These are phyloP conservation scores for Sebastes elongatus DNA, from an alignment of 2,797 vertebrate genomes.

Conservation along the genomic window DNA sequence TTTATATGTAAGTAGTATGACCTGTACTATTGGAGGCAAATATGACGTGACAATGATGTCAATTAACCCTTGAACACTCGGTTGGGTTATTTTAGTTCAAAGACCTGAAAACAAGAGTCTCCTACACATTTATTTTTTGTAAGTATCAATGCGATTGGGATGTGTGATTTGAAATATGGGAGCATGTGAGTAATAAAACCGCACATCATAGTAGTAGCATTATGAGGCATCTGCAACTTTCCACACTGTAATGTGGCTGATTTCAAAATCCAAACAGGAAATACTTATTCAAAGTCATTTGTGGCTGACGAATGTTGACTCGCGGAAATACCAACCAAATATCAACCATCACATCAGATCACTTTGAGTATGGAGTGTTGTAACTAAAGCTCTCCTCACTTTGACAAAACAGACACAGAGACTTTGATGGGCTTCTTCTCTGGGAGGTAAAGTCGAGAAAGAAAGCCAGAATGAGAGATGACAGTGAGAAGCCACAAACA, in stretches of 20 bases:
- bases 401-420: background rate
- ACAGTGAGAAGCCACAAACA: constrained; percentile 65
- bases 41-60: background rate
- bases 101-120: constrained; percentile 11
- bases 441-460: constrained; percentile 13
- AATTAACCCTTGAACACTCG: background rate
- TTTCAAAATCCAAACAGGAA: constrained; percentile 36
- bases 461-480: constrained; percentile 49
- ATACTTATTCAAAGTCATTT: background rate
- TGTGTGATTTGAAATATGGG: constrained; percentile 36
- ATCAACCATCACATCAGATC: background rate
- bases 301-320: constrained; percentile 18
- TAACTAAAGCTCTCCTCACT: constrained; percentile 7
- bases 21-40: background rate
- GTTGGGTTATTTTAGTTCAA: background rate
- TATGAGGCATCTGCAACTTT: constrained; percentile 56
- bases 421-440: constrained; percentile 16
- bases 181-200: constrained; percentile 49
- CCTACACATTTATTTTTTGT: background rate
- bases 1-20: background rate
- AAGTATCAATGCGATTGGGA: background rate
- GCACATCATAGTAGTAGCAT: constrained; percentile 37
- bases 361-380: background rate
- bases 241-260: constrained; percentile 50
- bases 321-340: constrained; percentile 11